Evolutionary conservation across 2,888 invertebrate species (phyloP), one percentile per base, ranked within the genome.

Genomic region (Nezara viridula): DNA sequence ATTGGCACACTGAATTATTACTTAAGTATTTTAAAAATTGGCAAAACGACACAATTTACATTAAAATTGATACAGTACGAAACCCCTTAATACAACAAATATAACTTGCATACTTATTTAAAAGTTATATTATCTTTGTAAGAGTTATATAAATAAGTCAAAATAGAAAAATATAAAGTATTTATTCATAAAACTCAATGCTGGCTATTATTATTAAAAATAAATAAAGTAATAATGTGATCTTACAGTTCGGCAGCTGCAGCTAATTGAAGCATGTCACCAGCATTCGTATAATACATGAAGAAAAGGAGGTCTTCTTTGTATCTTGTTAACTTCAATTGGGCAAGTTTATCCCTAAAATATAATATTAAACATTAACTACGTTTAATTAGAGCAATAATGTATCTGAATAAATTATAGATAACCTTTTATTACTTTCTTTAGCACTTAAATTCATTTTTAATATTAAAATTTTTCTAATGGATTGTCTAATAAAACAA

Each of bases 281-380:
- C 98, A 93, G 98, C 98, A 94, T 98, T 99, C 94, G 98, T 99
- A 94, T 99, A 99, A 95, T 99, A 99, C 94, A 99, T 96, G 94
- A 98, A 99, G 95, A 99, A 99, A 92, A 99, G 95, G 93, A 99
- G 95, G 94, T 99, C 99, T 94, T 99, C 99, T 94, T 98, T 98
- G 94, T 98, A 98, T 94, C 98, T 96, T 94, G 96, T 98, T 93
- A 99, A 95, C 94, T 98, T 98, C 93, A 99, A 95, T 92, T 98
- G 97, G 92, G 99, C 98, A 93, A 98, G 94, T 94, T 98, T 98
- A 94, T 98, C 98, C 94, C 97, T 96, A 92, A 86, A 94, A 94
- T 44, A 44, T n/a, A 44, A 44, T n/a, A 14, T 27, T 14, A 55
- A 55, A 55, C n/a, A 55, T n/a, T n/a, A 55, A 9, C 37, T 73